Percentiles rank a stretch among this genome's conserved stretches.
These are phyloP conservation scores for Daphoenositta chrysoptera DNA, from an alignment of 2,113 vertebrate genomes.

Conservation along the genomic window DNA sequence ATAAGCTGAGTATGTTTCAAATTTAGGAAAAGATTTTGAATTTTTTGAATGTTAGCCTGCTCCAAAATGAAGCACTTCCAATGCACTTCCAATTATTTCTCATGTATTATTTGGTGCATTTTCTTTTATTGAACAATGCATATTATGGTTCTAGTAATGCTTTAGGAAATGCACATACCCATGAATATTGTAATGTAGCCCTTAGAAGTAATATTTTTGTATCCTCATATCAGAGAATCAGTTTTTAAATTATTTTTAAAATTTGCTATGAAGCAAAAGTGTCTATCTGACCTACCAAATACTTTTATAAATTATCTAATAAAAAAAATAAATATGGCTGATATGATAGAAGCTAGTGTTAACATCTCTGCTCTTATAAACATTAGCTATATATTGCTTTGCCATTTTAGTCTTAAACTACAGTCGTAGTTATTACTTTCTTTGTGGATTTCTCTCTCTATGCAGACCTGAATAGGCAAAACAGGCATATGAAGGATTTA, in stretches of 20 bases:
- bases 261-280: background rate
- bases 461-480: background rate
- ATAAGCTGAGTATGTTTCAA: background rate
- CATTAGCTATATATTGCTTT: background rate
- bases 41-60: background rate
- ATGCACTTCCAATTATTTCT: background rate
- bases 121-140: background rate
- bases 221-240: background rate
- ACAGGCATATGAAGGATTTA: background rate
- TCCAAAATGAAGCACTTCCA: background rate
- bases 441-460: background rate
- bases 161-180: background rate
- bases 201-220: background rate
- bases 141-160: background rate
- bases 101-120: background rate
- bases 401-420: background rate
- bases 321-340: background rate
- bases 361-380: background rate
- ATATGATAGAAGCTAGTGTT: background rate
- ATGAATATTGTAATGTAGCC: background rate
- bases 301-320: background rate
- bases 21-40: background rate
- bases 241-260: background rate
- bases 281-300: background rate
- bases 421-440: background rate